Evolutionary conservation across 2,888 invertebrate genomes (phyloP).

Genomic region (Polyommatus iphigenia): DNA sequence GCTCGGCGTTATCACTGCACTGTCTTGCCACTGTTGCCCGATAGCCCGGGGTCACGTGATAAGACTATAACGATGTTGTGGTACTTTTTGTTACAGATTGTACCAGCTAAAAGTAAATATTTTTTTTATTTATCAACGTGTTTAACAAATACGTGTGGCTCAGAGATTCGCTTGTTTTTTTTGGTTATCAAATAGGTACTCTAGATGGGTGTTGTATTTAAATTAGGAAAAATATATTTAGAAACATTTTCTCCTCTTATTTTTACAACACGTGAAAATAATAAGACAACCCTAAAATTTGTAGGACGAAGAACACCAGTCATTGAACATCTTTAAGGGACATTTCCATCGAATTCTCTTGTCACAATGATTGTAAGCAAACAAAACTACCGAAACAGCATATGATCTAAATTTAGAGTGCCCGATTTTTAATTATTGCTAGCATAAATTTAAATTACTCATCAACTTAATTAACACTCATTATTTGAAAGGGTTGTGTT

Average conservation of each 20-base stretch:
- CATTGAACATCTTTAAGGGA: too few relatives aligned
- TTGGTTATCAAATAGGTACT: background rate
- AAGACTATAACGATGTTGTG: background rate
- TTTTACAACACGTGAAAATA: too few relatives aligned
- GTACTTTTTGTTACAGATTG: background rate
- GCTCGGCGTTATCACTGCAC: background rate
- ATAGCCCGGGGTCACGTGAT: slow-evolving; percentile 1
- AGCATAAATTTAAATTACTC: too few relatives aligned
- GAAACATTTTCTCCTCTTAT: background rate
- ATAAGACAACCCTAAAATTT: too few relatives aligned
- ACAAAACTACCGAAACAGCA: too few relatives aligned
- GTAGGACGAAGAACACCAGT: too few relatives aligned
- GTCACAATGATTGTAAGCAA: too few relatives aligned
- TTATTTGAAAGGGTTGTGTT: too few relatives aligned
- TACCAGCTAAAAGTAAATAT: slow-evolving; percentile 6
- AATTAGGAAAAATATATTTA: background rate
- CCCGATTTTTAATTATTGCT: too few relatives aligned
- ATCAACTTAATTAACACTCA: too few relatives aligned
- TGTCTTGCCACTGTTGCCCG: background rate
- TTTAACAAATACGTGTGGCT: background rate
- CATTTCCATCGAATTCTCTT: too few relatives aligned
- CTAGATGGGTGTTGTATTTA: background rate
- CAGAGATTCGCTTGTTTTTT: background rate
- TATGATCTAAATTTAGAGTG: too few relatives aligned
- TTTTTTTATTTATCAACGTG: slow-evolving; percentile 5